phyloP scores from a whole-genome alignment of 2,113 vertebrate species.

The Erpornis zantholeuca region DNA sequence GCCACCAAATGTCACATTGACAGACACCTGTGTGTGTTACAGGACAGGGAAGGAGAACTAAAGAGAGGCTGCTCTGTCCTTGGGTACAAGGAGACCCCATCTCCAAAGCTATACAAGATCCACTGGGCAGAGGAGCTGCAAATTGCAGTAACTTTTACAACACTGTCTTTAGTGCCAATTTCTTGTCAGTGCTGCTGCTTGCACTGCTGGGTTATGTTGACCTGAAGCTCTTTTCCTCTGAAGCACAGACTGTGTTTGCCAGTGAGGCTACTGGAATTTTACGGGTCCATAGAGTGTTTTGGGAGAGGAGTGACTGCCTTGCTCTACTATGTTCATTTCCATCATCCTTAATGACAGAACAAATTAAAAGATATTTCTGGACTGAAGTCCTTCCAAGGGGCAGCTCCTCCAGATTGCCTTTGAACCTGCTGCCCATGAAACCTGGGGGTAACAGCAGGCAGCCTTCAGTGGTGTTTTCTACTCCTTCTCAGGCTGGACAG shows the following conservation, averaged over 20 bases:
- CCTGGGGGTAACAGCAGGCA: not conserved
- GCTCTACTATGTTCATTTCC: not conserved
- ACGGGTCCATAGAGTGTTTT: not conserved
- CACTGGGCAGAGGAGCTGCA: not conserved
- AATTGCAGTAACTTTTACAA: not conserved
- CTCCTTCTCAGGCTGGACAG: not conserved
- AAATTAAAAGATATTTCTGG: not conserved
- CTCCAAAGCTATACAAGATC: not conserved
- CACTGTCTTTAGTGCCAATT: not conserved
- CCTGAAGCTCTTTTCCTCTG: not conserved
- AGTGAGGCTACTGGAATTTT: not conserved
- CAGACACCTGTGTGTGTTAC: not conserved
- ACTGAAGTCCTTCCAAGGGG: not conserved
- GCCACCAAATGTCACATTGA: not conserved
- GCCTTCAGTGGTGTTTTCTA: not conserved
- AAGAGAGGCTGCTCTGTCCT: not conserved
- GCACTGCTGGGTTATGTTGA: fast-evolving
- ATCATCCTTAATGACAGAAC: not conserved
- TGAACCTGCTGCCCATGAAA: not conserved
- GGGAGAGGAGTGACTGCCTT: not conserved
- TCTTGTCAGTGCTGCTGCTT: not conserved
- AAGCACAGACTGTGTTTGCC: not conserved
- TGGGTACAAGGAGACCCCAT: not conserved
- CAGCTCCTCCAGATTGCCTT: not conserved
- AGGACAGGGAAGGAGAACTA: not conserved